phyloP scores from a whole-genome alignment of 2,797 vertebrate species.

The Mus spretus region DNA sequence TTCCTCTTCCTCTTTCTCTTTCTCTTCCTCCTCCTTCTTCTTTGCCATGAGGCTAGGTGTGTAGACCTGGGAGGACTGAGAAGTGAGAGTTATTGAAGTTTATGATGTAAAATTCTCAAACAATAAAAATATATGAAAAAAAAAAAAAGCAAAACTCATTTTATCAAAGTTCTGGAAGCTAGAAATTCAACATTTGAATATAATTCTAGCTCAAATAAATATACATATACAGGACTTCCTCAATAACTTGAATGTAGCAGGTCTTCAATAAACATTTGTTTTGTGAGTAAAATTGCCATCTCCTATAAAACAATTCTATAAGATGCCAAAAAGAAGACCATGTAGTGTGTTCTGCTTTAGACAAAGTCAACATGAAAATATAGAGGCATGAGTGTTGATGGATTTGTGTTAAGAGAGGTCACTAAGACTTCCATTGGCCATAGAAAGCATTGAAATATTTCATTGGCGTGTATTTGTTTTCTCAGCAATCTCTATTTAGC shows the following conservation, averaged over 20 bases:
- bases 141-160: background rate
- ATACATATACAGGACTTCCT: background rate
- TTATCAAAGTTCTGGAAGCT: conserved; percentile 10
- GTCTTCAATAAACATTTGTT: conserved; percentile 21
- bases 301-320: conserved; percentile 27
- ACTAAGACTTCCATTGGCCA: conserved; percentile 9
- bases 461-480: background rate
- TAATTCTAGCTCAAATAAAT: background rate
- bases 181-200: background rate
- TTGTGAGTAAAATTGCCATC: background rate
- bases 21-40: background rate
- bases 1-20: no score
- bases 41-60: background rate
- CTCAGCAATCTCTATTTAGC: conserved; percentile 18
- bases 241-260: background rate
- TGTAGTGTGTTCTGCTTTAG: background rate
- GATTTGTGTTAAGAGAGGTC: background rate
- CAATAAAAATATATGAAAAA: background rate
- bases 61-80: background rate
- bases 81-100: background rate
- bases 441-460: conserved; percentile 10
- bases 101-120: background rate
- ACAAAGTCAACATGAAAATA: conserved; percentile 30
- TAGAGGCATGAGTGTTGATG: background rate
- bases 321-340: background rate